Percentiles rank a stretch among this genome's conserved stretches.
These are phyloP conservation scores for Phenganax marumi DNA, from an alignment of 92 coral and sea anemone species.

Conservation along the genomic window DNA sequence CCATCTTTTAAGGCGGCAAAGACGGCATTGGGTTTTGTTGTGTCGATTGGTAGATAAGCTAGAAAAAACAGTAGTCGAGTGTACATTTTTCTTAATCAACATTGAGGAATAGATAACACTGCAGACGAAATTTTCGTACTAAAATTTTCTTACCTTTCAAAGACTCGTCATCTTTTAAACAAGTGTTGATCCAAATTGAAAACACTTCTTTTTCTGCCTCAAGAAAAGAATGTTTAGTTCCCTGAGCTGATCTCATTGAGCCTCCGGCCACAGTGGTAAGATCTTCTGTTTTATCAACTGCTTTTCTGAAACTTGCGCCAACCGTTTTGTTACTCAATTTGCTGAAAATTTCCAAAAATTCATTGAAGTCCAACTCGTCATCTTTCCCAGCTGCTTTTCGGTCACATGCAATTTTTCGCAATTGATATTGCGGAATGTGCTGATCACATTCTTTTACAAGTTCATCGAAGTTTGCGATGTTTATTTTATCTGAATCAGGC, in stretches of 20 bases:
- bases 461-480: constrained; percentile 66
- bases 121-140: background rate
- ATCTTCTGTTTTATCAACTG: constrained; percentile 70
- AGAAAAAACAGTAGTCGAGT: background rate
- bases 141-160: constrained; percentile 56
- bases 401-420: constrained; percentile 71
- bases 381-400: constrained; percentile 63
- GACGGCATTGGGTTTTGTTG: constrained; percentile 65
- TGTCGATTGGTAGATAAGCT: constrained; percentile 71
- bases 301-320: constrained; percentile 79
- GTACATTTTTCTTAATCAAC: background rate
- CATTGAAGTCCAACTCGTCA: constrained; percentile 62
- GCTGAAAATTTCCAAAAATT: constrained; percentile 69
- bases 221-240: constrained; percentile 88
- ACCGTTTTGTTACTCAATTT: constrained; percentile 73
- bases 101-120: background rate
- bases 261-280: constrained; percentile 65
- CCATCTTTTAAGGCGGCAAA: constrained; percentile 94
- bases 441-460: constrained; percentile 89
- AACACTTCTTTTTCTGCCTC: constrained; percentile 86
- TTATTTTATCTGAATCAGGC: constrained; percentile 57
- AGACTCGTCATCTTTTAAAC: constrained; percentile 76
- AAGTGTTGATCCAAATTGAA: constrained; percentile 87
- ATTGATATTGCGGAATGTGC: constrained; percentile 74
- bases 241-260: constrained; percentile 78